Evolutionary conservation across 1,140 invertebrate genomes (phyloP), one percentile per base, ranked within the genome.

Genomic region (Achroia grisella): DNA sequence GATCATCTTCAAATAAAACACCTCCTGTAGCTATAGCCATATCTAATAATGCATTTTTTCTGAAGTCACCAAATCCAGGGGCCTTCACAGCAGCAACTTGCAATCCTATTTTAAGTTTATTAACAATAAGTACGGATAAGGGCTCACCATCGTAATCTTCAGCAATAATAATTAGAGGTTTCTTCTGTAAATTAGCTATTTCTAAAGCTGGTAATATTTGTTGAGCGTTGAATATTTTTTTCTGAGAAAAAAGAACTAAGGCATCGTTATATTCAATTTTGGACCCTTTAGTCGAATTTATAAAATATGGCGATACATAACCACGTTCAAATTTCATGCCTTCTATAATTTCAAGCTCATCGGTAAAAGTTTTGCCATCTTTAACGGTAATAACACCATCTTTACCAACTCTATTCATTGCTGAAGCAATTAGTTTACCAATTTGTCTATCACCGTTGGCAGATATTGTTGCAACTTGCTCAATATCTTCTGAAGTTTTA

Each of bases 21-120:
- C 94, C 98, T 44, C 98, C 98, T 5, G 96, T 96, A n/a, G 97
- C 90, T 66, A 98, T 93, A 4, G 98, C 98, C 93, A 99, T 98
- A 72, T 99, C 98, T 59, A 94, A 91, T 0, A 99, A 84, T 0
- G 95, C 97, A 15, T 95, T 93, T 87, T 98, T 99, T 27, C 98
- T 90, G 63, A 99, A 98, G 69, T 99, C 98, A 41, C 97, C 98
- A 86, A 99, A 99, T 6, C 98, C 98, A 44, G 98, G 98, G 1
- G 98, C 97, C 82, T 99, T 99, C 0, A 99, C 97, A 42, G 97
- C 97, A 48, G 93, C 96, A 11, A 99, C 95, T 88, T 95, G 95
- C 8, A 99, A 90, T 2, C 96, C 96, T 58, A 98, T 97, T 80
- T 99, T 98, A 34, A 99, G 86, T 62, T 91, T 88, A 70, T 95